Evolutionary conservation across 2,888 invertebrate species (phyloP).

Genomic region (Kuschelorhynchus macadamiae): DNA sequence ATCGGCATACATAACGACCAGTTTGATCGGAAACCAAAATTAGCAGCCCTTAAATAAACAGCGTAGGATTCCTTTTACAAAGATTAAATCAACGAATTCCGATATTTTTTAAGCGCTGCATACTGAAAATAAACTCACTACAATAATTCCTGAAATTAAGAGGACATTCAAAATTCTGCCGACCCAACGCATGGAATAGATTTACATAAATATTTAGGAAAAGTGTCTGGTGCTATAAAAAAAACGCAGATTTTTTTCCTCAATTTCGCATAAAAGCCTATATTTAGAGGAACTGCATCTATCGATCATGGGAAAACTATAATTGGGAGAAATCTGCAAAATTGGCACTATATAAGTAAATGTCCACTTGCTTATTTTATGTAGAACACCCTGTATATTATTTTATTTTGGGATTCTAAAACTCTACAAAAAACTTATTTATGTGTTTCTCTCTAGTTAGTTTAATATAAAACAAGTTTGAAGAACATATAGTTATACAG

Average conservation of each 20-base stretch:
- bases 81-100: conserved; percentile 20
- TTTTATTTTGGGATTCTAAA: too few relatives aligned
- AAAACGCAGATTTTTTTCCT: conserved; percentile 14
- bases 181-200: conserved; percentile 6
- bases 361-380: too few relatives aligned
- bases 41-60: conserved; percentile 35
- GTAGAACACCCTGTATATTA: too few relatives aligned
- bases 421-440: too few relatives aligned
- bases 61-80: conserved; percentile 24
- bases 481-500: too few relatives aligned
- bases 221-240: conserved; percentile 12
- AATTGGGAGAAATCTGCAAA: not conserved
- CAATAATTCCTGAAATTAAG: conserved; percentile 18
- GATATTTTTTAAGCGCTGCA: conserved; percentile 12
- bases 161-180: conserved; percentile 17
- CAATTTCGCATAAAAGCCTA: too few relatives aligned
- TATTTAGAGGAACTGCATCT: not conserved
- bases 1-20: conserved; percentile 17
- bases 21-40: conserved; percentile 32
- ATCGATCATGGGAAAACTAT: not conserved
- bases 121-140: conserved; percentile 21
- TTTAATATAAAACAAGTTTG: too few relatives aligned
- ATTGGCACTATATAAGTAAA: too few relatives aligned
- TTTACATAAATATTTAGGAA: conserved; percentile 25
- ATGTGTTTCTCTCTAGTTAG: too few relatives aligned